phyloP scores from a whole-genome alignment of 2,113 vertebrate genomes.

The Cacatua alba region DNA sequence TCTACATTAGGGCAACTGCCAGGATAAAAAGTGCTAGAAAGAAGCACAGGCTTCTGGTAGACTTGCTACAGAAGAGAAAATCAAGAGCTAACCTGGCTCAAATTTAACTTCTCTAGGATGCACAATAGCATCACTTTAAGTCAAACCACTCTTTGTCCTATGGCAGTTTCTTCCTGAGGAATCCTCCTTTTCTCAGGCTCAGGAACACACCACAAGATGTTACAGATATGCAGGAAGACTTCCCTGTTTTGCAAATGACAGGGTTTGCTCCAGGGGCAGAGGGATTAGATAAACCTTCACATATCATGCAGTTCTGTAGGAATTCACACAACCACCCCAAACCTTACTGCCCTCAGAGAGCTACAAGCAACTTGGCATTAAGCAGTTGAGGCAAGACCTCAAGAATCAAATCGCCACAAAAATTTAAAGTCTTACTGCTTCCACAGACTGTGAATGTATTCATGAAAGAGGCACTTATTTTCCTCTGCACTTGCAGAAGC shows the following conservation, averaged over 20 bases:
- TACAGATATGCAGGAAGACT: conserved; percentile 1
- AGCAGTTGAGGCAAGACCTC: background rate
- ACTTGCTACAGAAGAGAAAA: background rate
- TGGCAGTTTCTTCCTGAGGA: background rate
- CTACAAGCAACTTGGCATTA: background rate
- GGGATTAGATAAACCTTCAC: background rate
- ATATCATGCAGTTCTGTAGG: background rate
- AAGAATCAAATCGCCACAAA: background rate
- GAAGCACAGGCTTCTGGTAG: background rate
- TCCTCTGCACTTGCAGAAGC: background rate
- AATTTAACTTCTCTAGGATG: background rate
- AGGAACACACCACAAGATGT: conserved; percentile 23
- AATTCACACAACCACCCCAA: background rate
- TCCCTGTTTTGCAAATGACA: background rate
- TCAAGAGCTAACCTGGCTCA: background rate
- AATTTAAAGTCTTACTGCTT: background rate
- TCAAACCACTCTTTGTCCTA: background rate
- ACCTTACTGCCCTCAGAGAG: background rate
- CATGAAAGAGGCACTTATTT: background rate
- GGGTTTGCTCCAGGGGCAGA: background rate
- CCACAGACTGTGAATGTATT: background rate
- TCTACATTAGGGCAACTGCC: background rate
- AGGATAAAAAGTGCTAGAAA: background rate
- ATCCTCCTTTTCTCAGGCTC: conserved; percentile 42
- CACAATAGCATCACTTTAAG: background rate